Evolutionary conservation across 2,113 vertebrate species (phyloP).

Genomic region (Mobula birostris): DNA sequence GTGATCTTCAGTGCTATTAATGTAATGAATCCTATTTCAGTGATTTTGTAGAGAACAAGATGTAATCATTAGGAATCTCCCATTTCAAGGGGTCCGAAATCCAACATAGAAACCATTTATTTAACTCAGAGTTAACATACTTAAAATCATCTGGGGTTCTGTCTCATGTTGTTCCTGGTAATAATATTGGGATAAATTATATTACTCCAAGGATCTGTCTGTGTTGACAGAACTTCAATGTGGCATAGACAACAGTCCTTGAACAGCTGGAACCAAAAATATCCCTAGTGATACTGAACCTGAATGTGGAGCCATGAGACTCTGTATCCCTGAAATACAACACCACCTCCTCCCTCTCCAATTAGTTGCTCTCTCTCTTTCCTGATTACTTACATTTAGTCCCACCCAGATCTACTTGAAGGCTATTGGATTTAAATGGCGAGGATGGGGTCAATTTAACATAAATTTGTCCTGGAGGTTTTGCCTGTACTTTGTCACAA

Average conservation of each 20-base stretch:
- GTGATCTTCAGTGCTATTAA: background rate
- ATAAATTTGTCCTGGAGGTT: background rate
- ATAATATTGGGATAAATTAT: background rate
- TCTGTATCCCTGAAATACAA: background rate
- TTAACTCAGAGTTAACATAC: background rate
- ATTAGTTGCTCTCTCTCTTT: too few relatives aligned
- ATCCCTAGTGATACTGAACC: background rate
- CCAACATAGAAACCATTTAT: background rate
- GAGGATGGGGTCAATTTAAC: background rate
- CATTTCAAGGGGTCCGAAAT: background rate
- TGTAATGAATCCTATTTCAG: constrained; percentile 22
- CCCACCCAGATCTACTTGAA: background rate
- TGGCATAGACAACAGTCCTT: background rate
- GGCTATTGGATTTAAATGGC: background rate
- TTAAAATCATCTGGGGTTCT: background rate
- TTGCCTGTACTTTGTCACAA: background rate
- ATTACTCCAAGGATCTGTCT: background rate
- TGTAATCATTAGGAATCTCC: background rate
- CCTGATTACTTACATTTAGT: too few relatives aligned
- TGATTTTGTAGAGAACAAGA: background rate
- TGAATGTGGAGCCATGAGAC: background rate
- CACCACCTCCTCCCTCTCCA: background rate
- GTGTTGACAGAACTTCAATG: background rate
- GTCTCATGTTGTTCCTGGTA: background rate
- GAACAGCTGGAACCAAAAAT: background rate